phyloP scores from a whole-genome alignment of 2,113 vertebrate species.

The Gavia stellata region DNA sequence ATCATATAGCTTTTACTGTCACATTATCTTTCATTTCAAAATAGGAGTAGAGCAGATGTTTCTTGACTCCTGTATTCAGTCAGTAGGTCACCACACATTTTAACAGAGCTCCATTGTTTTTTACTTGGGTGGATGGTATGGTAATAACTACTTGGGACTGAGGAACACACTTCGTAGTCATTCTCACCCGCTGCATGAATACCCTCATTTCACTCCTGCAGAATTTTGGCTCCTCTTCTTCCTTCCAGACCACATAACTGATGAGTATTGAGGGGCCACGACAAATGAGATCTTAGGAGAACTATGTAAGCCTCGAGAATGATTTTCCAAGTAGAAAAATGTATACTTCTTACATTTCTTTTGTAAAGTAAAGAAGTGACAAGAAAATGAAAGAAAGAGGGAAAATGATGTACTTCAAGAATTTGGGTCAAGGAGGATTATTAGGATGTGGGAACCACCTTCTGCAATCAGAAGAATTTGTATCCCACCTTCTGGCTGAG shows the following conservation, averaged over 20 bases:
- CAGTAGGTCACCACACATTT: constrained; percentile 18
- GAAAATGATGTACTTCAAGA: not conserved
- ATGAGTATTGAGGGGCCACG: not conserved
- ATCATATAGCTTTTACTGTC: constrained; percentile 53
- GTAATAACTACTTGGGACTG: not conserved
- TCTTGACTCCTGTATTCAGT: constrained; percentile 45
- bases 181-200: constrained; percentile 26
- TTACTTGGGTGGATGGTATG: constrained; percentile 11
- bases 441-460: not conserved
- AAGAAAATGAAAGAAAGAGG: not conserved
- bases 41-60: constrained; percentile 58
- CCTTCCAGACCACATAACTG: not conserved
- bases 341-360: not conserved
- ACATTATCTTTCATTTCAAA: constrained; percentile 44
- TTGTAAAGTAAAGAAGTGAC: not conserved
- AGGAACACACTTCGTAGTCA: not conserved
- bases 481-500: not conserved
- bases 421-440: not conserved
- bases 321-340: not conserved
- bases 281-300: not conserved
- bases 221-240: constrained; percentile 15
- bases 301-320: not conserved
- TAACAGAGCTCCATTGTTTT: constrained; percentile 59
- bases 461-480: not conserved
- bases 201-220: constrained; percentile 2